Base-by-base conservation (phyloP, 2,113 vertebrate species). In the Uria aalge region DNA sequence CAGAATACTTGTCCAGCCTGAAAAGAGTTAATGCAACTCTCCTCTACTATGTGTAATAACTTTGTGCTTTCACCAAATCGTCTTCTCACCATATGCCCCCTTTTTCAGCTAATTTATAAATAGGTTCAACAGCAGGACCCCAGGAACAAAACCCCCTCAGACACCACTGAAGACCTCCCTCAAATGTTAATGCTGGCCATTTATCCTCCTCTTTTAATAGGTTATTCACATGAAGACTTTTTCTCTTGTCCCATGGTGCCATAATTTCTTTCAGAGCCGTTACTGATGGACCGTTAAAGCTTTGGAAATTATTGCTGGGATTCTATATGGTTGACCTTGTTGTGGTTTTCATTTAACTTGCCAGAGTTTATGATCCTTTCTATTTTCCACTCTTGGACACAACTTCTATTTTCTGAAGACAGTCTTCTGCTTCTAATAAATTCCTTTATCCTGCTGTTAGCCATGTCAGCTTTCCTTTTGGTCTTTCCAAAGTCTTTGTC, bases 381-480 rank as follows among this genome's bases (percentile, higher is more conserved):
- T 92, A 29, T 85, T 94, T 91, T 90, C 60, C 53, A 20, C 77
- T 92, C 77, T 93, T 90, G 94, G 91, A 85, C 77, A 87, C 32
- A 81, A 50, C 34, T 82, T 81, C 21, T 68, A 34, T 75, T 75
- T 96, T 53, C 56, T 92, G 83, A 88, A 95, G 81, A 72, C 88
- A 74, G 20, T 89, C 69, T 94, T 92, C 90, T 92, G 84, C 69
- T 94, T 93, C 80, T 91, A 96, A 93, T 96, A 91, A 95, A 95
- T 85, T 87, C 62, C 43, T 93, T 91, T 82, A 53, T 75, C 66
- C 87, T 87, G 69, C 69, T 94, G 87, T 76, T 91, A 90, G 66
- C 73, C 60, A 40, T 92, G 89, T 91, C 84, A 92, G 27, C 77
- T 92, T 92, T 87, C 43, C 48, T 94, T 89, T 80, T 75, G 77